Percentiles rank a stretch among this genome's conserved stretches.
phyloP scores from a whole-genome alignment of 2,113 vertebrate species.

The Strix aluco region DNA sequence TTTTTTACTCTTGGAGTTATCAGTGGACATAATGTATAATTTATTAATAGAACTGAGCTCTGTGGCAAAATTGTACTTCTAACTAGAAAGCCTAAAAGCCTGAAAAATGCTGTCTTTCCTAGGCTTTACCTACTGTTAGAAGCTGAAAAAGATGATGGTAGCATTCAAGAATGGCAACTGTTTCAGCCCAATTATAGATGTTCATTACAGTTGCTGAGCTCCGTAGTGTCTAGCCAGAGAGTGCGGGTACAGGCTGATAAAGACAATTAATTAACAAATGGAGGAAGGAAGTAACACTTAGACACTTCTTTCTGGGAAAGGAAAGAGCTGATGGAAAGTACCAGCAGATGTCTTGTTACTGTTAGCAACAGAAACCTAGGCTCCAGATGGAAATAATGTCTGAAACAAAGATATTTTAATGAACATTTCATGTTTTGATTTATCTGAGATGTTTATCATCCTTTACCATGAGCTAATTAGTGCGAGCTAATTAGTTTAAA shows the following conservation, averaged over 20 bases:
- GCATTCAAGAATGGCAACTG: not conserved
- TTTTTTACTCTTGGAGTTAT: not conserved
- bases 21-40: not conserved
- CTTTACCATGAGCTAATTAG: not conserved
- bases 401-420: not conserved
- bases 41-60: not conserved
- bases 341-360: not conserved
- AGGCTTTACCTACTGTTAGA: not conserved
- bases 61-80: not conserved
- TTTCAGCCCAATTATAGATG: not conserved
- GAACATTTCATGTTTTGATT: not conserved
- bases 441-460: not conserved
- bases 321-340: not conserved
- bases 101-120: not conserved
- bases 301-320: not conserved
- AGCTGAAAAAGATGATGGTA: not conserved
- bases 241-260: not conserved
- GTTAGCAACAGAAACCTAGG: not conserved
- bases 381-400: not conserved
- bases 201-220: not conserved
- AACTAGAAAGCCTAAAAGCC: not conserved
- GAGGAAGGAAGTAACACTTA: not conserved
- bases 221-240: not conserved
- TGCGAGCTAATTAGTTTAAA: not conserved
- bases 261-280: not conserved